phyloP scores from a whole-genome alignment of 1,140 invertebrate genomes.

The Cydia pomonella region DNA sequence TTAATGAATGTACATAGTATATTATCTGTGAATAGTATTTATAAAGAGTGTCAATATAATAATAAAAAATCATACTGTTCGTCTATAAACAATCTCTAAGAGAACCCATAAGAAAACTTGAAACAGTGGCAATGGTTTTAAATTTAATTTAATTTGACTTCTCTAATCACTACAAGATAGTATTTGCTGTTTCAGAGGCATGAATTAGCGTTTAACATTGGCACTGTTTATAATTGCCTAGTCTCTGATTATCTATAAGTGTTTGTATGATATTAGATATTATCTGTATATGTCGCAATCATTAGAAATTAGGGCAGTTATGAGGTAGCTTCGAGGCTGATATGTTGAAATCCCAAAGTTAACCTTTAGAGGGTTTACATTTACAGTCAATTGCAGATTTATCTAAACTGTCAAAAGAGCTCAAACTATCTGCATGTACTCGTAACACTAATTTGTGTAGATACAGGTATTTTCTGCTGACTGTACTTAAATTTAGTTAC shows the following conservation, averaged over 20 bases:
- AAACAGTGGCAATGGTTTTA: no score
- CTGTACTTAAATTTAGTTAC: conserved; percentile 10
- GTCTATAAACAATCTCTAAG: no score
- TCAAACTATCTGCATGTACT: no score
- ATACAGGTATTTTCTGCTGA: background rate
- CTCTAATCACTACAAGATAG: background rate
- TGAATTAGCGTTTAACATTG: background rate
- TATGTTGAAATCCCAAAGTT: background rate
- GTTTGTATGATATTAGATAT: conserved; percentile 15
- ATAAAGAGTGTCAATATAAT: background rate
- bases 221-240: background rate
- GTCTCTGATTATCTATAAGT: conserved; percentile 33
- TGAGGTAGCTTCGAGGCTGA: conserved; percentile 18
- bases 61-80: background rate
- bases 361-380: background rate
- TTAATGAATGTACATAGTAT: conserved; percentile 21
- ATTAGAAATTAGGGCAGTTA: conserved; percentile 21
- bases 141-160: no score
- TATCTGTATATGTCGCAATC: conserved; percentile 28
- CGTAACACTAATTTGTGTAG: background rate
- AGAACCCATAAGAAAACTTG: no score
- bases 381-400: background rate
- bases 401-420: background rate
- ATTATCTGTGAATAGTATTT: background rate
- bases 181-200: background rate